Percentiles rank a stretch among this genome's conserved stretches.
Conservation (phyloP, 2,888 invertebrate genomes). For the Bellardia pandia region DNA sequence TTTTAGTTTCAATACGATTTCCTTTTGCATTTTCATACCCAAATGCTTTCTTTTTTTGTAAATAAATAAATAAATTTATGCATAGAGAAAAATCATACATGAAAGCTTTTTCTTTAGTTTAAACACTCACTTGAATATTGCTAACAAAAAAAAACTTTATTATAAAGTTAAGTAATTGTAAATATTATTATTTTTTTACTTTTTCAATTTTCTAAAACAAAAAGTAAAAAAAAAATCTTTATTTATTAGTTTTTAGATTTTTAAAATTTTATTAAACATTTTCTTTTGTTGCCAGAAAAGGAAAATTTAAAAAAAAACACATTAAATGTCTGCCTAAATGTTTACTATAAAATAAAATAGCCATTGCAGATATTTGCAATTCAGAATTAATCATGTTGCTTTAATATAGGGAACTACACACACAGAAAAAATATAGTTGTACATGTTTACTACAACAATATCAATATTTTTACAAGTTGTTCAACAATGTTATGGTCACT, state of each 20-base stretch:
- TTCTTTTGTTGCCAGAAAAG: slow-evolving; percentile 16
- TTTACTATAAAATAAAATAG: too few relatives aligned
- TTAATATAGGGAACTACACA: too few relatives aligned
- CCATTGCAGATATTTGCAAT: too few relatives aligned
- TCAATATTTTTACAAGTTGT: too few relatives aligned
- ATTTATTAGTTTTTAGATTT: not conserved
- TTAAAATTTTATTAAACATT: slow-evolving; percentile 2
- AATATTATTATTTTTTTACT: slow-evolving; percentile 20
- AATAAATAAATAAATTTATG: slow-evolving; percentile 32
- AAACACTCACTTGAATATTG: slow-evolving; percentile 16
- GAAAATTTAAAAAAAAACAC: not conserved
- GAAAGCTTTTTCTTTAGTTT: slow-evolving; percentile 32
- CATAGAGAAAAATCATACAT: slow-evolving; percentile 17
- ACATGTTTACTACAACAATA: too few relatives aligned
- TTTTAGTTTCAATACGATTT: slow-evolving; percentile 44
- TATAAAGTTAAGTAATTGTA: slow-evolving; percentile 43
- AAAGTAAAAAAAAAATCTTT: not conserved
- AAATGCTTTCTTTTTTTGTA: slow-evolving; percentile 17
- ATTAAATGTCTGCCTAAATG: too few relatives aligned
- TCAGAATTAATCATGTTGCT: too few relatives aligned
- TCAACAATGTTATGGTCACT: too few relatives aligned
- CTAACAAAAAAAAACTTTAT: slow-evolving; percentile 4
- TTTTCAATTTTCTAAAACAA: not conserved
- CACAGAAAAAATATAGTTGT: too few relatives aligned
- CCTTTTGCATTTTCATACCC: slow-evolving; percentile 31